A percentile compares a stretch with the other conserved stretches of the same genome.
Evolutionary conservation across 2,113 vertebrate genomes (phyloP).

Genomic region (Nothocercus nigrocapillus): DNA sequence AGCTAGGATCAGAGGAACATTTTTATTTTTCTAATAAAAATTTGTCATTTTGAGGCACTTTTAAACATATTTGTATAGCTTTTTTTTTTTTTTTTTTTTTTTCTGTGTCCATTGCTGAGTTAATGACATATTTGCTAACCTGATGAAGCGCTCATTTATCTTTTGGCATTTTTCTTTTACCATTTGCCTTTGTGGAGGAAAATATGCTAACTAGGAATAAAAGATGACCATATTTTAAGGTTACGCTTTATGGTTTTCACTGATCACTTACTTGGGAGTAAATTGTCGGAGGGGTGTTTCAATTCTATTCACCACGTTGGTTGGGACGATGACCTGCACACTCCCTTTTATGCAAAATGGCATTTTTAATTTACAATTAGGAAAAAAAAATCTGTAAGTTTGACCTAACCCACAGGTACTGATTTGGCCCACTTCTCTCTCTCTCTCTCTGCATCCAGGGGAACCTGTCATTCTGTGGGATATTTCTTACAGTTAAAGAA

Average conservation of each 20-base stretch:
- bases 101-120: not conserved
- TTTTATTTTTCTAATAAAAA: not conserved
- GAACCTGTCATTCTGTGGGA: slow-evolving; percentile 6
- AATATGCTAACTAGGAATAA: slow-evolving; percentile 50
- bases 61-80: not conserved
- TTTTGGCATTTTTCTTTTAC: slow-evolving; percentile 30
- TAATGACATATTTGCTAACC: slow-evolving; percentile 21
- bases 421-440: not conserved
- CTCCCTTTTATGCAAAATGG: not conserved
- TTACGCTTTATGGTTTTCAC: slow-evolving; percentile 30
- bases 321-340: not conserved
- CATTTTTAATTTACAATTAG: slow-evolving; percentile 57
- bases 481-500: slow-evolving; percentile 16
- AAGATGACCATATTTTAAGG: slow-evolving; percentile 36
- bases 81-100: not conserved
- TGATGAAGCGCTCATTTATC: slow-evolving; percentile 5
- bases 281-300: slow-evolving; percentile 15
- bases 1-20: not conserved
- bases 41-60: not conserved
- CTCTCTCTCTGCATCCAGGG: slow-evolving; percentile 2
- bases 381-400: slow-evolving; percentile 49
- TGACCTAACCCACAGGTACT: not conserved
- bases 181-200: slow-evolving; percentile 39
- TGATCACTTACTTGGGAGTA: not conserved
- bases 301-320: not conserved